Conservation (phyloP, 2,888 invertebrate species). For the Pandemis cinnamomeana region DNA sequence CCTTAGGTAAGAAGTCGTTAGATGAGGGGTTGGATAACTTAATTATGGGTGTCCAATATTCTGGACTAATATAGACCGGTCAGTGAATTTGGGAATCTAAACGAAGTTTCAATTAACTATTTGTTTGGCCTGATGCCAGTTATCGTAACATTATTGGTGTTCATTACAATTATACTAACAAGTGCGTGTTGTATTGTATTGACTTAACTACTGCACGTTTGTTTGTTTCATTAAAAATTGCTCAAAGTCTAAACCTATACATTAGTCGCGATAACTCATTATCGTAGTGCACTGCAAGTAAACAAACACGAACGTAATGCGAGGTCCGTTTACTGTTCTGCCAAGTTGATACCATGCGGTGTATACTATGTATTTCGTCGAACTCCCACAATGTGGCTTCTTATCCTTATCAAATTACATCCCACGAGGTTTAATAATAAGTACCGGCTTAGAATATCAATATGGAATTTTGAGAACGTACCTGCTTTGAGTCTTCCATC, state of each 20-base stretch:
- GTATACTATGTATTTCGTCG: conserved; percentile 58
- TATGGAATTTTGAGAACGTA: conserved; percentile 59
- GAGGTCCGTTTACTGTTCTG: conserved; percentile 51
- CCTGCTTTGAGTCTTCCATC: conserved; percentile 93
- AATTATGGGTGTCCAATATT: too few relatives aligned
- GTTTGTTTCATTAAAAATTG: neutral
- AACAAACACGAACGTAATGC: conserved; percentile 46
- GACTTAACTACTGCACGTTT: neutral
- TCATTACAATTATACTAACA: neutral
- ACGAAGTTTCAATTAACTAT: neutral
- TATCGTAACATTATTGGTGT: neutral
- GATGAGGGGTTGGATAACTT: neutral
- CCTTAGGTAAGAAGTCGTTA: neutral
- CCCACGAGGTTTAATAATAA: conserved; percentile 49
- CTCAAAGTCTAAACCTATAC: conserved; percentile 16
- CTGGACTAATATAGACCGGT: too few relatives aligned
- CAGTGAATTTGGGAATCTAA: too few relatives aligned
- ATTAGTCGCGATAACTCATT: conserved; percentile 23
- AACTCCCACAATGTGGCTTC: conserved; percentile 59
- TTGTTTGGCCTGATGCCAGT: neutral
- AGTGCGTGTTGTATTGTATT: neutral
- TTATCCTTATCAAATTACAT: conserved; percentile 68
- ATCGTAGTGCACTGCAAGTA: conserved; percentile 41
- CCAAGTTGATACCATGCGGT: conserved; percentile 53
- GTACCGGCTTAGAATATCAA: conserved; percentile 36